Percentiles rank a stretch among this genome's conserved stretches.
Evolutionary conservation across 2,888 invertebrate genomes (phyloP).

Genomic region (Biston stratarius): DNA sequence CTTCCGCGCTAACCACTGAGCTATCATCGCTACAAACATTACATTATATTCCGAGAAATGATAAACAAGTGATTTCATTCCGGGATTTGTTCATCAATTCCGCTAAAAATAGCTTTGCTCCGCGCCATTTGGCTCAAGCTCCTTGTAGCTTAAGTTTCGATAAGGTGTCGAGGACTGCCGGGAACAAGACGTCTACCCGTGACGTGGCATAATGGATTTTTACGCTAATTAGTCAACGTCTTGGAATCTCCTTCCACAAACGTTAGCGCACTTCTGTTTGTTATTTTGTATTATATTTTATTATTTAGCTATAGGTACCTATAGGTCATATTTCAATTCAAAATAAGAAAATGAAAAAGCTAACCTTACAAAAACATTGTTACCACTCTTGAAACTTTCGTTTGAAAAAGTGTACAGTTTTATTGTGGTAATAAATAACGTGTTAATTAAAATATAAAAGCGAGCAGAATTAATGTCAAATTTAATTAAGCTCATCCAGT

Average conservation of each 20-base stretch:
- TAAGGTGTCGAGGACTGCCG: conserved; percentile 27
- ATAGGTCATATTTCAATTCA: background rate
- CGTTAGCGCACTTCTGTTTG: conserved; percentile 27
- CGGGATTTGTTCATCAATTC: conserved; percentile 40
- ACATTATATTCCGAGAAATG: background rate
- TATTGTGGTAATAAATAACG: conserved; percentile 27
- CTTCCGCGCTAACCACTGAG: too few species aligned
- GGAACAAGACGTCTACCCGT: conserved; percentile 36
- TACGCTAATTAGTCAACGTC: conserved; percentile 46
- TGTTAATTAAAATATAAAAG: conserved; percentile 34
- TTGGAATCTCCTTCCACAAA: conserved; percentile 21
- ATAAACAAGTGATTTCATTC: conserved; percentile 33
- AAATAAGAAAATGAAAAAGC: background rate
- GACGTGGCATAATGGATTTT: conserved; percentile 47
- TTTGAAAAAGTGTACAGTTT: conserved; percentile 17
- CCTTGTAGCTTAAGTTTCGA: conserved; percentile 32
- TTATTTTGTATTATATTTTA: conserved; percentile 2
- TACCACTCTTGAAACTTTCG: background rate
- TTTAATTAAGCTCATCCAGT: conserved; percentile 41
- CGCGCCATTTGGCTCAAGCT: conserved; percentile 51
- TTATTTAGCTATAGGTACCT: too few species aligned
- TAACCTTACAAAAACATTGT: background rate
- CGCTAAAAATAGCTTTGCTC: conserved; percentile 41
- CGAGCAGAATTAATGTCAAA: conserved; percentile 31
- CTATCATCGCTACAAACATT: too few species aligned